These are phyloP conservation scores for Archips xylosteana DNA, from an alignment of 2,888 invertebrate genomes.

Conservation along the genomic window DNA sequence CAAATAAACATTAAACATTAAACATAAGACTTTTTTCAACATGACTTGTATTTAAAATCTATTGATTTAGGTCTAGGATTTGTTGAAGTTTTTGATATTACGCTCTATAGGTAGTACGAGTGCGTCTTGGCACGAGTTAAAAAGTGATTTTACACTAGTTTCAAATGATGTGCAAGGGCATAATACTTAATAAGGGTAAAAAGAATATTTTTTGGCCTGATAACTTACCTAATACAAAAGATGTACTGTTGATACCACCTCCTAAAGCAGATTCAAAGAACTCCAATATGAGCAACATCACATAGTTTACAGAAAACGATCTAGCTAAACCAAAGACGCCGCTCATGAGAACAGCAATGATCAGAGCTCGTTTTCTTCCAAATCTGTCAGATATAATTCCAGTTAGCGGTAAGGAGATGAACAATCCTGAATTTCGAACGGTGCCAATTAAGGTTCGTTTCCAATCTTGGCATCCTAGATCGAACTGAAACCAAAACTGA, in stretches of 20 bases:
- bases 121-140: no score
- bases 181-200: no score
- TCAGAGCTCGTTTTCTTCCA: conserved; percentile 87
- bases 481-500: conserved; percentile 82
- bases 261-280: conserved; percentile 84
- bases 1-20: no score
- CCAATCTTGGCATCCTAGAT: conserved; percentile 89
- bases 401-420: conserved; percentile 89
- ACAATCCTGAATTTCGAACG: conserved; percentile 89
- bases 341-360: conserved; percentile 82
- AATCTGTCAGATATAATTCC: conserved; percentile 91
- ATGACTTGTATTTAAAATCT: no score
- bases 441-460: conserved; percentile 90
- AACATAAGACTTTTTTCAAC: no score
- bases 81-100: no score
- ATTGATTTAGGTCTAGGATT: no score
- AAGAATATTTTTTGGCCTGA: no score
- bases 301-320: conserved; percentile 84
- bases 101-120: no score
- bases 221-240: conserved; percentile 85
- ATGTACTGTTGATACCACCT: conserved; percentile 85
- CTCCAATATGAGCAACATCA: conserved; percentile 83
- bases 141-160: no score
- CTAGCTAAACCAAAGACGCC: conserved; percentile 83
- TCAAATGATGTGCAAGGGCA: no score